phyloP scores from a whole-genome alignment of 1,140 invertebrate species.

The Paraescarpia echinospica region DNA sequence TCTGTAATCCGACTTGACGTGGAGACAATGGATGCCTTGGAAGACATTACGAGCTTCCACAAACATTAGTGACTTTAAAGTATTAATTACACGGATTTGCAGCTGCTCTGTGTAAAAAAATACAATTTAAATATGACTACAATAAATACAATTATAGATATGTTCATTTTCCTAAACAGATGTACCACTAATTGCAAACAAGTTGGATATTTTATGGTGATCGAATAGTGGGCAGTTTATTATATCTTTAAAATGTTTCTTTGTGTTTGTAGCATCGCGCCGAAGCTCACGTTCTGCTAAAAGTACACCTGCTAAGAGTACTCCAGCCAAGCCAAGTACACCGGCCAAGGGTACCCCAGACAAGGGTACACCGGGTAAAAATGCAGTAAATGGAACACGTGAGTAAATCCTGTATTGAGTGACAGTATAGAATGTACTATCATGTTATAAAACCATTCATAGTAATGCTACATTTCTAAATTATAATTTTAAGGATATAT shows the following conservation, averaged over 20 bases:
- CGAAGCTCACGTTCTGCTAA: slow-evolving; percentile 32
- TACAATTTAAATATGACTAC: too few relatives aligned
- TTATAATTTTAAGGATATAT: not conserved
- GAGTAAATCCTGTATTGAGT: not conserved
- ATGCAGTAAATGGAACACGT: not conserved
- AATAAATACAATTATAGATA: too few relatives aligned
- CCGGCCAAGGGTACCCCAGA: not conserved
- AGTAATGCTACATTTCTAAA: not conserved
- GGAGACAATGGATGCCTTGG: not conserved
- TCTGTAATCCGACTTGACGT: not conserved
- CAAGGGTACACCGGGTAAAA: not conserved
- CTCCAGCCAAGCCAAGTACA: not conserved
- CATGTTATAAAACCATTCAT: not conserved
- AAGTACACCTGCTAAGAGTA: slow-evolving; percentile 33
- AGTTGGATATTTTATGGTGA: not conserved
- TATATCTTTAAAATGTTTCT: not conserved
- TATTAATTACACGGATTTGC: not conserved
- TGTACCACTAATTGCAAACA: too few relatives aligned
- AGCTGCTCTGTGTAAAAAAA: not conserved
- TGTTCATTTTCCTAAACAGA: too few relatives aligned
- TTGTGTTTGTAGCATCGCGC: slow-evolving; percentile 34
- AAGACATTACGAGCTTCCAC: not conserved
- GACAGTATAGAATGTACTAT: not conserved
- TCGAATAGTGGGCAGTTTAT: not conserved
- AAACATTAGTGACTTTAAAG: not conserved